These are phyloP conservation scores for Polylopha cassiicola DNA, from an alignment of 2,888 invertebrate genomes.

Conservation along the genomic window DNA sequence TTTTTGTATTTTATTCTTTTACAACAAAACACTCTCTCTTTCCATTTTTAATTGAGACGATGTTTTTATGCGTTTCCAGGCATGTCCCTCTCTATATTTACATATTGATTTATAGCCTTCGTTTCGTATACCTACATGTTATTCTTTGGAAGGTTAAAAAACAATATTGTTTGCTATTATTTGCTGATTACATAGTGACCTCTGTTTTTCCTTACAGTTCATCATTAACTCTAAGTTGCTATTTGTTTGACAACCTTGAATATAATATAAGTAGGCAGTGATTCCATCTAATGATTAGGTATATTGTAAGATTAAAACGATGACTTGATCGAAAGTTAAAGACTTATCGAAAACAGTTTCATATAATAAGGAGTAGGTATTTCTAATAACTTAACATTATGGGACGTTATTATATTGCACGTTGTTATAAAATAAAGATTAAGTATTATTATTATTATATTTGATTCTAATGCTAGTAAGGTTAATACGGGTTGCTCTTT, in stretches of 20 bases:
- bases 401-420: too few species aligned
- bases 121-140: not conserved
- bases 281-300: constrained; percentile 19
- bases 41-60: constrained; percentile 16
- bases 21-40: too few species aligned
- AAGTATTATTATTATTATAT: too few species aligned
- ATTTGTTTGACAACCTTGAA: constrained; percentile 50
- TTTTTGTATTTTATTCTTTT: constrained; percentile 17
- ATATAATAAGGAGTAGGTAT: too few species aligned
- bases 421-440: too few species aligned
- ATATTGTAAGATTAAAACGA: constrained; percentile 8
- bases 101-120: constrained; percentile 16
- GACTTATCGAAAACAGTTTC: too few species aligned
- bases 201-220: constrained; percentile 38
- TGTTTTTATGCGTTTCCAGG: not conserved
- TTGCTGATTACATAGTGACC: constrained; percentile 41
- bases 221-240: constrained; percentile 35
- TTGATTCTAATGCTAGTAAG: too few species aligned
- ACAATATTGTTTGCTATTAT: constrained; percentile 7
- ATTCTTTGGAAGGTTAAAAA: constrained; percentile 14
- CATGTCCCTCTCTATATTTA: constrained; percentile 2
- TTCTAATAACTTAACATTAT: too few species aligned
- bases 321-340: too few species aligned
- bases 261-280: too few species aligned
- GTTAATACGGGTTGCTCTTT: too few species aligned